These are phyloP conservation scores for Varecia variegata DNA, from an alignment of 2,797 vertebrate species.

Conservation along the genomic window DNA sequence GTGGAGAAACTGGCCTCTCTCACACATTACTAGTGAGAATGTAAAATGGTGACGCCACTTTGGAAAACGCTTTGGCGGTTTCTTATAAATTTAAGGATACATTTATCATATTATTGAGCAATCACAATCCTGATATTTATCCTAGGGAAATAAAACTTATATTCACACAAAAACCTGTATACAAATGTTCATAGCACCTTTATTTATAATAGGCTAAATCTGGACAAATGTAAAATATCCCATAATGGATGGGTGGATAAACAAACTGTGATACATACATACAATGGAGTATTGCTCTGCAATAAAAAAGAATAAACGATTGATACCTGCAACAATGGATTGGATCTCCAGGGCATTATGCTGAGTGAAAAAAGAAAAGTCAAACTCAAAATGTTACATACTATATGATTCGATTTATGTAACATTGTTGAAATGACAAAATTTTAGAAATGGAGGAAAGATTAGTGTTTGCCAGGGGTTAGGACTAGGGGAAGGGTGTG, in stretches of 20 bases:
- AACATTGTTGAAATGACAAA: background rate
- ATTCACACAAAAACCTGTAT: background rate
- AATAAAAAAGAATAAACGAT: background rate
- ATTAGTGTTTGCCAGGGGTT: background rate
- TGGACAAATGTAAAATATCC: background rate
- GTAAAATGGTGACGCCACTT: background rate
- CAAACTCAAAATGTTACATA: background rate
- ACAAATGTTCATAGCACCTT: background rate
- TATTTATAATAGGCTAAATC: background rate
- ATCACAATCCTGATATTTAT: background rate
- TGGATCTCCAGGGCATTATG: background rate
- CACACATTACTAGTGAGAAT: background rate
- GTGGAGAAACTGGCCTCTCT: background rate
- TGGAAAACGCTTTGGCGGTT: background rate
- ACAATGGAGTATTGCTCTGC: background rate
- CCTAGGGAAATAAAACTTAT: background rate
- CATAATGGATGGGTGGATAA: background rate
- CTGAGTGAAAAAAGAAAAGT: background rate
- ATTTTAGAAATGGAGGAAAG: background rate
- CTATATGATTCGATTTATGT: background rate
- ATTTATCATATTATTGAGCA: background rate
- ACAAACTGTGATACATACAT: background rate
- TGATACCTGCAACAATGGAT: too few relatives aligned
- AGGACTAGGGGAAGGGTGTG: background rate
- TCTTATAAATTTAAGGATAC: background rate